phyloP scores from a whole-genome alignment of 2,888 invertebrate species.

The Dysmachus trigonus region DNA sequence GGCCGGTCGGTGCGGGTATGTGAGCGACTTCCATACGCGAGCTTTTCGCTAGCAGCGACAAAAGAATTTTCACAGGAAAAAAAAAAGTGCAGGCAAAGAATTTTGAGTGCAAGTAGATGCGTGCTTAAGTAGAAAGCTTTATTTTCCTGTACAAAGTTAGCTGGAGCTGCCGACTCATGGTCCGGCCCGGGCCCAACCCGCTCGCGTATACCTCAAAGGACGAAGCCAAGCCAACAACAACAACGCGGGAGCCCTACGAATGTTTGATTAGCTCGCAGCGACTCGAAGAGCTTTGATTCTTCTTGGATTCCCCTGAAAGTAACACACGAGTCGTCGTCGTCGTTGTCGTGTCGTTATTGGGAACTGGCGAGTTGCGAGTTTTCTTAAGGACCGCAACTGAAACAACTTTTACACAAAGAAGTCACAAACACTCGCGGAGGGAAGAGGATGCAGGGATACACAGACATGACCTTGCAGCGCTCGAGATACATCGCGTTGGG shows the following conservation, averaged over 20 bases:
- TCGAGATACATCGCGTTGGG: conserved; percentile 11
- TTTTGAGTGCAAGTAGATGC: conserved; percentile 40
- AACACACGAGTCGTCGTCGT: neutral
- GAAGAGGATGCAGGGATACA: neutral
- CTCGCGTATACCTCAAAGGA: neutral
- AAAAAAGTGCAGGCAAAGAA: conserved; percentile 29
- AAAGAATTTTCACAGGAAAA: conserved; percentile 23
- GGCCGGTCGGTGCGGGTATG: neutral
- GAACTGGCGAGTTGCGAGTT: neutral
- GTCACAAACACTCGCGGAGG: neutral
- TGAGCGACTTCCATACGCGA: conserved; percentile 2
- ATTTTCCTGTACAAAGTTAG: conserved; percentile 4
- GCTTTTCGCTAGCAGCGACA: conserved; percentile 32
- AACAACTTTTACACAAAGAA: neutral
- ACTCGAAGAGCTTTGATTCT: neutral
- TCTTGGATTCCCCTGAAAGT: neutral
- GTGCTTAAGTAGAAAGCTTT: conserved; percentile 41
- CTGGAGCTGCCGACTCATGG: neutral
- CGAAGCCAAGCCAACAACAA: neutral
- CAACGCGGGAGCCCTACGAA: neutral
- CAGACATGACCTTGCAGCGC: conserved; percentile 6
- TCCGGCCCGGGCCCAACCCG: neutral
- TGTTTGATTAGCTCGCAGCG: conserved; percentile 20
- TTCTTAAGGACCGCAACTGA: neutral
- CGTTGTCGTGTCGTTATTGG: too few species aligned